Evolutionary conservation across 2,888 invertebrate species (phyloP), one percentile per base, ranked within the genome.

Genomic region (Nesidiocoris tenuis): DNA sequence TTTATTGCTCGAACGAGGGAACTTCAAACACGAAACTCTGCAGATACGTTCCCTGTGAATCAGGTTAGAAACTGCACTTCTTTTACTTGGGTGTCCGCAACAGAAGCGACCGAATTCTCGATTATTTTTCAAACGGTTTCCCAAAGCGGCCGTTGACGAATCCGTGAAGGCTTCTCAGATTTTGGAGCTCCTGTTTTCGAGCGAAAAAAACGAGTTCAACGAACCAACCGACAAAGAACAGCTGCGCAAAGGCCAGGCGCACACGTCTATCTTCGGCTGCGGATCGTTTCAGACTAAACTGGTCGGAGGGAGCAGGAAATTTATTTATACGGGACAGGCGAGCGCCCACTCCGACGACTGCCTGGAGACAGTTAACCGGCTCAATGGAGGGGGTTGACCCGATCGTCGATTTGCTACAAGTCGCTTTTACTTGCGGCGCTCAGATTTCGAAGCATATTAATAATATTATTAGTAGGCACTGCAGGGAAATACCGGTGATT

Each of bases 151-250:
- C 5, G 39, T 39, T 39, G 12, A 7, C 39, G 39, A 39, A 39
- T 39, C 39, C 12, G 39, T 39, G 39, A 39, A 39, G 39, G 3
- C 39, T 39, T 3, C 39, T 39, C 39, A 39, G 39, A 12, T 3
- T 12, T 39, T 39, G 5, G 3, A n/a, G n/a, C 39, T 3, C 12
- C 39, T 39, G 39, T 3, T 39, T 39, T 39, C 12, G 39, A 12
- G 12, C 39, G 39, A 66, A 19, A 55, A 22, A 64, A 5, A 21
- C 12, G 61, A 59, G 59, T 23, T 70, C 70, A 57, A 67, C 55
- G 39, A 39, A 39, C 39, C 39, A 70, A 70, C 70, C 70, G 70
- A 70, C 70, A 70, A 70, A 70, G 70, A 59, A 67, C 57, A 70
- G 24, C 23, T 54, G 70, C 16, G 65, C 39, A 39, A 56, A 21